Base-by-base conservation (phyloP, 2,797 vertebrate species). In the Sebastolobus alascanus region DNA sequence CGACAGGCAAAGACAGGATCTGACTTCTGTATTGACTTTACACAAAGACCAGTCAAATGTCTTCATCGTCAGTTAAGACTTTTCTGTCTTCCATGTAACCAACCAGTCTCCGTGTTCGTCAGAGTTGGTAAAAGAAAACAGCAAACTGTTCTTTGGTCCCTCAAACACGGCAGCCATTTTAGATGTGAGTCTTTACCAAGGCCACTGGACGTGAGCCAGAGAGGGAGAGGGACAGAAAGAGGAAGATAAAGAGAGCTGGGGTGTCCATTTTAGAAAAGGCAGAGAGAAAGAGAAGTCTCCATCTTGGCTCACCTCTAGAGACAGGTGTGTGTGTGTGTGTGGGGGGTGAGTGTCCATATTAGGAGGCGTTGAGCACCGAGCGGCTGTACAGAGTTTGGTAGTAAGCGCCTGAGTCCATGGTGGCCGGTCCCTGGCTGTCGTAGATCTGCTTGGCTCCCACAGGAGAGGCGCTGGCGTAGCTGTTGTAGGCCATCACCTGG, bases 311-410 rank as follows among this genome's bases (percentile, higher is more conserved):
- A 73, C 79, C 75, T 80, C 31, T 52, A 46, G 40, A 55, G 50
- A 75, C 79, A 75, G 64, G 67, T 83, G 83, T 74, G 68, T 35
- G 61, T 67, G 22, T 64, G 50, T 55, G 69, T 52, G 59, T 31
- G 70, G 33, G 2, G 54, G 8, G 12, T 54, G 25, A 4, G 38
- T 22, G 80, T 83, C 73, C 86, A 85, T 13, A 93, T 96, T 97
- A 97, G 84, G 97, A 97, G 9, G 97, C 96, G 6, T 97, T 97
- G 60, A 97, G 97, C 77, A 97, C 95, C 3, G 97, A 97, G 81
- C 97, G 96, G 91, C 96, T 96, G 90, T 97, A 97, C 83, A 97
- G 95, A 87, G 96, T 95, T 93, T 97, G 97, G 89, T 97, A 97
- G 86, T 97, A 97, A 22, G 95, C 91, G 0, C 96, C 96, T 0